Evolutionary conservation across 2,888 invertebrate species (phyloP).

Genomic region (Aethes cnicana): DNA sequence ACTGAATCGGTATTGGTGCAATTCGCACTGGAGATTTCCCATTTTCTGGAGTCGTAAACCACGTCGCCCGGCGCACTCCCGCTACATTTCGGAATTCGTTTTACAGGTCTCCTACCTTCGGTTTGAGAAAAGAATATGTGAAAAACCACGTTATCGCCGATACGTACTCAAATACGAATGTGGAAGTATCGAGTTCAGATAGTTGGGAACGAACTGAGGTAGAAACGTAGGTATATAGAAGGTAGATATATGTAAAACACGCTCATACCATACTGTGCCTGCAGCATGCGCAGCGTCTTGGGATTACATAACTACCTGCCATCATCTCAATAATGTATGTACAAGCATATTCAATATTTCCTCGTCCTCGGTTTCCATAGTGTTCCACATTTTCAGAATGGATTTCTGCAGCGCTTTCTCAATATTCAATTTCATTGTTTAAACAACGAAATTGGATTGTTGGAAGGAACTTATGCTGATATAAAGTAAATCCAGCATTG

Average conservation of each 20-base stretch:
- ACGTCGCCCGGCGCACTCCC: conserved; percentile 35
- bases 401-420: conserved; percentile 62
- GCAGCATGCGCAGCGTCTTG: conserved; percentile 66
- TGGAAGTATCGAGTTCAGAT: background rate
- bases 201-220: background rate
- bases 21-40: conserved; percentile 57
- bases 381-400: conserved; percentile 51
- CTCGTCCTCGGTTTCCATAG: conserved; percentile 33
- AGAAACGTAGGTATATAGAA: background rate
- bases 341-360: conserved; percentile 52
- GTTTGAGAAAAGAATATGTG: background rate
- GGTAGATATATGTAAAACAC: background rate
- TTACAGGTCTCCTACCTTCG: background rate
- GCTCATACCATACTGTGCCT: conserved; percentile 44
- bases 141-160: background rate
- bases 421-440: conserved; percentile 69
- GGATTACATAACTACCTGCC: conserved; percentile 68
- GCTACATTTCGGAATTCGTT: conserved; percentile 1
- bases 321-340: conserved; percentile 65
- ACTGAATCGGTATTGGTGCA: conserved; percentile 51
- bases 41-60: conserved; percentile 57
- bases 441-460: conserved; percentile 70
- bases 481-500: conserved; percentile 44
- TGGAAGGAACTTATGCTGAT: conserved; percentile 47
- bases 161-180: background rate